Conservation (phyloP, 2,888 invertebrate species). For the Sphecodes monilicornis region DNA sequence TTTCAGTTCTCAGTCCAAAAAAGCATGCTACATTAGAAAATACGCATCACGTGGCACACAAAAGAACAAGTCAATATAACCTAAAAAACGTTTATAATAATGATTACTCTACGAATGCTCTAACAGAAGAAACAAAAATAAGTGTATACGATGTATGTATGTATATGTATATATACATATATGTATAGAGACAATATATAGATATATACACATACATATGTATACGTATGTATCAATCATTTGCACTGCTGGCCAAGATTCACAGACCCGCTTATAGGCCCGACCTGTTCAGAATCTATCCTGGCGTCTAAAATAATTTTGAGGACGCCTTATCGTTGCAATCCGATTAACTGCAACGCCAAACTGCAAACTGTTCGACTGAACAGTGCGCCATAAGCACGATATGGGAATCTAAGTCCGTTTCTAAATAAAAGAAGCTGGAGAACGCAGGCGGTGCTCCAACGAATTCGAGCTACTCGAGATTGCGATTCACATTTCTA, state of each 20-base stretch:
- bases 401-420: slow-evolving; percentile 70
- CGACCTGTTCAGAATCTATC: slow-evolving; percentile 41
- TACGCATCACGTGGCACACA: slow-evolving; percentile 80
- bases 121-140: slow-evolving; percentile 55
- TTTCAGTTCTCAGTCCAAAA: slow-evolving; percentile 68
- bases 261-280: slow-evolving; percentile 72
- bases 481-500: background rate
- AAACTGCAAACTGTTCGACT: slow-evolving; percentile 46
- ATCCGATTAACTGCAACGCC: slow-evolving; percentile 22
- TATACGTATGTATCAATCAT: slow-evolving; percentile 62
- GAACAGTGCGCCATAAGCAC: slow-evolving; percentile 66
- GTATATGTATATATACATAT: slow-evolving; percentile 18
- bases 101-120: slow-evolving; percentile 73
- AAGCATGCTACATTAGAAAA: slow-evolving; percentile 81
- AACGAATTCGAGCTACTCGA: slow-evolving; percentile 19
- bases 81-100: slow-evolving; percentile 71
- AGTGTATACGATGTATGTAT: slow-evolving; percentile 29
- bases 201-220: slow-evolving; percentile 13
- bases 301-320: slow-evolving; percentile 2
- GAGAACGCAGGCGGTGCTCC: slow-evolving; percentile 68
- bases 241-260: slow-evolving; percentile 70
- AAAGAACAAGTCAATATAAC: slow-evolving; percentile 73
- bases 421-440: slow-evolving; percentile 71
- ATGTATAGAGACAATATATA: slow-evolving; percentile 7
- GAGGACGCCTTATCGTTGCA: slow-evolving; percentile 13